Base-by-base conservation (phyloP, 2,113 vertebrate species). In the Phalacrocorax brasilianus region DNA sequence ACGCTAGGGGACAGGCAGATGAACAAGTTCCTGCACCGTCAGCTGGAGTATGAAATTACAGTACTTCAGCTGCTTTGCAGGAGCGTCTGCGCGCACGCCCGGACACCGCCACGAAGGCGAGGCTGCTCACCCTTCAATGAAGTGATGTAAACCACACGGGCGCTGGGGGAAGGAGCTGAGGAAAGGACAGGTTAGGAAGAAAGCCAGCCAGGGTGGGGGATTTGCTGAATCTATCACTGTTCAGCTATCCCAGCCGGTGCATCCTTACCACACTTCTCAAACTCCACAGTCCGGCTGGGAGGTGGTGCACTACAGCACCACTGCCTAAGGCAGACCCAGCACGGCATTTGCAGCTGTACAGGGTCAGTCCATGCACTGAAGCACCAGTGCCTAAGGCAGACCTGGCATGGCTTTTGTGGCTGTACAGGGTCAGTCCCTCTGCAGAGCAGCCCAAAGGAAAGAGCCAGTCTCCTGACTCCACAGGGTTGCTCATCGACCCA, bases 41-140 rank as follows among this genome's bases (percentile, higher is more conserved):
- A 97, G 94, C 95, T 79, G 87, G 52, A 53, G 95, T 95, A 12
- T 95, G 95, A 93, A 97, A 96, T 96, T 96, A 94, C 96, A 97
- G 94, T 93, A 9, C 81, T 38, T 44, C 91, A 89, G 91, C 96
- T 97, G 94, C 93, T 55, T 17, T 5, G 93, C 32, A 5, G 58
- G 45, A 72, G 62, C 6, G 0, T 7, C 10, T 11, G 0, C 1
- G 30, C 1, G 9, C 15, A 4, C 1, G 12, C 78, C 55, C 7
- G 17, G 65, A 4, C 7, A 0, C 77, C 26, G 7, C 38, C 0
- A 8, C 9, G 3, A 2, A 11, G 53, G 55, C 17, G 0, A 14
- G n/a, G 49, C 87, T 0, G 3, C 72, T 35, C 35, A 7, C 23
- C 91, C 87, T 28, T 15, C 65, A 4, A 23, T 3, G n/a, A 1